Base-by-base conservation (phyloP, 2,888 invertebrate species). In the Lobophora halterata region DNA sequence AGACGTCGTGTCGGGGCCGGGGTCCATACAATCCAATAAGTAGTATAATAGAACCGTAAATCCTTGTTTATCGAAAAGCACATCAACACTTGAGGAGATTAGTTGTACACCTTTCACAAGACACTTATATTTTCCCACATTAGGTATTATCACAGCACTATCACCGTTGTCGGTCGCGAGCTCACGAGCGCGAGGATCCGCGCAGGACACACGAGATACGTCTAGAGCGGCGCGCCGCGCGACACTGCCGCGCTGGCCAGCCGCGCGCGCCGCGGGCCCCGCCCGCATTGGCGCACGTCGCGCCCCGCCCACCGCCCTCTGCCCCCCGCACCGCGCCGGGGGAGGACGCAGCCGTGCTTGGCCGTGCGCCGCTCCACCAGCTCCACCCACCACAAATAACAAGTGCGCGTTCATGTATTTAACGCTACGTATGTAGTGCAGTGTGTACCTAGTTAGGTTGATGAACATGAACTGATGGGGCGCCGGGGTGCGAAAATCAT, bases 191-290 rank as follows among this genome's bases (percentile, higher is more conserved):
- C n/a, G n/a, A n/a, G n/a, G n/a, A n/a, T n/a, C n/a, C n/a, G 20
- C 9, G 8, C 9, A 20, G 24, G 2, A 7, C 31, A 1, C 23
- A n/a, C 21, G 6, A 14, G 21, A 16, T 10, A 16, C 69, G 58
- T 52, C 43, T 57, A 42, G 39, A 37, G 46, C 68, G 66, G 65
- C 73, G 70, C 63, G 69, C 65, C 61, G 68, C 71, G 67, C 70
- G 63, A 41, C 55, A 74, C 76, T 72, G 72, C 35, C 14, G 55
- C 37, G 46, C 23, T 40, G 24, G n/a, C n/a, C 16, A 38, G 7
- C 24, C 26, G 25, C 20, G 24, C 37, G 42, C 35, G 13, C 19
- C 29, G 20, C 10, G 24, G 18, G 17, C 28, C 30, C 16, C 24
- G 32, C 36, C 13, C 10, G n/a, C 20, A 25, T n/a, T n/a, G 68